Conservation (phyloP, 2,113 vertebrate genomes). For the Panthera leo region DNA sequence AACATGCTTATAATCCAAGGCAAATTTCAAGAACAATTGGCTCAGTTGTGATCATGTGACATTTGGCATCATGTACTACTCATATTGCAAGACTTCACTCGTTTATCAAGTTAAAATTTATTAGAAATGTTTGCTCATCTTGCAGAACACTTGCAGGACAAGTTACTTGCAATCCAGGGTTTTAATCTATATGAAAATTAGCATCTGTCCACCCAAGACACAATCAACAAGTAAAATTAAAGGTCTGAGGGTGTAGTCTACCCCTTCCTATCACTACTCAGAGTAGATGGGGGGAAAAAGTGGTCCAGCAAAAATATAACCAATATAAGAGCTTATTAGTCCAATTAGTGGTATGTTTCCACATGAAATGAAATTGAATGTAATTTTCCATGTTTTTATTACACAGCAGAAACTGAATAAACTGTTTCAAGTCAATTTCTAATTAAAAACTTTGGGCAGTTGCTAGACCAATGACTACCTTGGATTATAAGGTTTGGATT, state of each 20-base stretch:
- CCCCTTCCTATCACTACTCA: background rate
- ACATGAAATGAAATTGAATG: conserved; percentile 34
- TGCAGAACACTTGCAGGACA: too few species aligned
- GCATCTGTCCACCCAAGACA: background rate
- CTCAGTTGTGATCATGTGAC: too few species aligned
- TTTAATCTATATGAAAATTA: background rate
- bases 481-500: too few species aligned
- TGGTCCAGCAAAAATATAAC: background rate
- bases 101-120: background rate
- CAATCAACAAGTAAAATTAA: background rate
- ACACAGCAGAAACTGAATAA: background rate
- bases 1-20: too few species aligned
- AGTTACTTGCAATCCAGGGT: too few species aligned
- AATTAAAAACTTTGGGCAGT: background rate
- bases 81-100: background rate
- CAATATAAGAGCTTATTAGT: background rate
- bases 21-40: too few species aligned
- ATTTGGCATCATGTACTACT: too few species aligned
- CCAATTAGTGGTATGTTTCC: background rate
- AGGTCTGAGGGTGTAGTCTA: background rate
- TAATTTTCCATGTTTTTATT: background rate
- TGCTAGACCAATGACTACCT: background rate
- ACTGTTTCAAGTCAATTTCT: background rate
- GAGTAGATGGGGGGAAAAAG: background rate
- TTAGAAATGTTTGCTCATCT: too few species aligned